Evolutionary conservation across 2,113 vertebrate genomes (phyloP).

Genomic region (Albula glossodonta): DNA sequence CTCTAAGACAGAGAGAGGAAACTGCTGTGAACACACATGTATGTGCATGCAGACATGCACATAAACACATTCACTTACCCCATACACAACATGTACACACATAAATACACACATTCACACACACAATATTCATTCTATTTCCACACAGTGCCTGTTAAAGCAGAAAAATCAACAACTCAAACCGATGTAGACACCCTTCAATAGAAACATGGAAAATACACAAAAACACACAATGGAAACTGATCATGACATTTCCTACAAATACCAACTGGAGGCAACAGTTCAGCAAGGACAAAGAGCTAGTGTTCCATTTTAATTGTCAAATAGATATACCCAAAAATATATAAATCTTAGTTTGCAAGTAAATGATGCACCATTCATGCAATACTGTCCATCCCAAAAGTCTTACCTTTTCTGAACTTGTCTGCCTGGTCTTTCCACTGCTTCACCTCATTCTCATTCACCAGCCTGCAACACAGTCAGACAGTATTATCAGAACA

Average conservation of each 20-base stretch:
- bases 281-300: background rate
- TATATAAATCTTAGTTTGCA: no score
- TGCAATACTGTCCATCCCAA: no score
- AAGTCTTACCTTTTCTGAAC: constrained; percentile 87
- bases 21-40: background rate
- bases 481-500: background rate
- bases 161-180: no score
- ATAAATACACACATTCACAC: background rate
- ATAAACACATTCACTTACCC: background rate
- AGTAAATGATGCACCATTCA: no score
- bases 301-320: no score
- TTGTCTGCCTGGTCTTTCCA: constrained; percentile 96
- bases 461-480: constrained; percentile 81
- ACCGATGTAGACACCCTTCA: no score
- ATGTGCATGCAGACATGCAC: background rate
- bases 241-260: background rate
- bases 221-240: no score
- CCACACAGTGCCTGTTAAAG: no score
- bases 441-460: constrained; percentile 95
- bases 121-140: background rate
- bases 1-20: constrained; percentile 63
- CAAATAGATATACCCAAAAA: no score
- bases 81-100: background rate
- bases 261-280: constrained; percentile 34
- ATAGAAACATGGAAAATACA: background rate